Evolutionary conservation across 2,797 vertebrate genomes (phyloP), one percentile per base, ranked within the genome.

Genomic region (Xiphophorus birchmanni): DNA sequence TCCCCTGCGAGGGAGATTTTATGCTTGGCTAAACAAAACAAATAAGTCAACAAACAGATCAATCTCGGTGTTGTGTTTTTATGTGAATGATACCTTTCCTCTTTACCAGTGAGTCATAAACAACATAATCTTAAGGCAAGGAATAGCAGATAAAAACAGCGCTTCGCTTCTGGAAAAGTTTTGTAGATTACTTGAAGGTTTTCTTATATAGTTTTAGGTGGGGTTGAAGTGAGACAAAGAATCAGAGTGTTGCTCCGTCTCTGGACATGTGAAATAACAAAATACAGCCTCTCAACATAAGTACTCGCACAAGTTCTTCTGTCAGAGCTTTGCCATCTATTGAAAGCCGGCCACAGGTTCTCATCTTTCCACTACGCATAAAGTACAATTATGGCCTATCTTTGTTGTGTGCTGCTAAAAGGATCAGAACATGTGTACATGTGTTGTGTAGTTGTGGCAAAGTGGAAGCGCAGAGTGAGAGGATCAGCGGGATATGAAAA

Each of bases 401-500:
- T 42, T 32, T 79, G 67, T 80, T 69, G 75, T 63, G 79, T 74
- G 77, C 29, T 18, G 42, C 54, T 80, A 56, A 86, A 79, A 77
- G 73, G 81, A 86, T 75, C 80, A 74, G 67, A 77, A 78, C 73
- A 60, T 54, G 75, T 84, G 65, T 52, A 21, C 37, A 13, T 80
- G 74, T 52, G 73, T 48, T 75, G 65, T 73, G 72, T 74, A 40
- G 78, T 10, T n/a, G 58, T 71, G 71, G 80, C 54, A 72, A 73
- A 86, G 83, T 90, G 80, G 78, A 90, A 89, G 83, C 76, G 83
- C 74, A 47, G 80, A 86, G 85, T 80, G 81, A 91, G 87, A 91
- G 91, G 92, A 94, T 93, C 86, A 91, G 85, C 80, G 87, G 75
- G 84, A 93, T 91, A 93, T 90, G 88, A 94, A 95, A 94, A 91